Evolutionary conservation across 2,113 vertebrate genomes (phyloP).

Genomic region (Hypanus sabinus): DNA sequence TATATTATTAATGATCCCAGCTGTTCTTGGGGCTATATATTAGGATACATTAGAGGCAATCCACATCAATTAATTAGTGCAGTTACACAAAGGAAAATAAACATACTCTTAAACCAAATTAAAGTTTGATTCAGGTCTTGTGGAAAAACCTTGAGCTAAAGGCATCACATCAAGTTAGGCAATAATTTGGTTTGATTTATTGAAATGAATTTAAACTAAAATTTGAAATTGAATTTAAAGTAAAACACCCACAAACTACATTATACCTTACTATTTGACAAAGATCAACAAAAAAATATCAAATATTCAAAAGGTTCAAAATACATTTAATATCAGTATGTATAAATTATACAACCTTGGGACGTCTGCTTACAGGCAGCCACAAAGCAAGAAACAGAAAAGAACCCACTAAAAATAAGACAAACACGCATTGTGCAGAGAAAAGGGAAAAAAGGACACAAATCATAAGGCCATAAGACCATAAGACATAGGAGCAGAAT

Average conservation of each 20-base stretch:
- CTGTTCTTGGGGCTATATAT: background rate
- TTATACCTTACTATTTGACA: constrained; percentile 42
- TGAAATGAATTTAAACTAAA: background rate
- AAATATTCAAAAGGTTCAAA: background rate
- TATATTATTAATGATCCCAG: constrained; percentile 23
- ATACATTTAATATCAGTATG: too few relatives aligned
- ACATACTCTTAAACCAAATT: constrained; percentile 6
- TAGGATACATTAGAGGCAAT: background rate
- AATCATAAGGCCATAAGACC: too few relatives aligned
- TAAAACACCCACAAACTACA: constrained; percentile 31
- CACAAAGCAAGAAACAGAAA: too few relatives aligned
- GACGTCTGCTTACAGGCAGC: too few relatives aligned
- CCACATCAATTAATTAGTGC: background rate
- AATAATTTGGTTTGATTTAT: constrained; percentile 24
- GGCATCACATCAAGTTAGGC: background rate
- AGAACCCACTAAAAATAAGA: too few relatives aligned
- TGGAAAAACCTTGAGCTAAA: background rate
- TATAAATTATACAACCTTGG: too few relatives aligned
- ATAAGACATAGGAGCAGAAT: too few relatives aligned
- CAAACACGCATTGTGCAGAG: too few relatives aligned
- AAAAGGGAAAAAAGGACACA: too few relatives aligned
- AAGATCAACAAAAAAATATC: constrained; percentile 47
- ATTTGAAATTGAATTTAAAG: background rate
- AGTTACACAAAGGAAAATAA: constrained; percentile 3
- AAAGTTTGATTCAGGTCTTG: background rate